phyloP scores from a whole-genome alignment of 2,888 invertebrate genomes.

The Drosophila mercatorum region DNA sequence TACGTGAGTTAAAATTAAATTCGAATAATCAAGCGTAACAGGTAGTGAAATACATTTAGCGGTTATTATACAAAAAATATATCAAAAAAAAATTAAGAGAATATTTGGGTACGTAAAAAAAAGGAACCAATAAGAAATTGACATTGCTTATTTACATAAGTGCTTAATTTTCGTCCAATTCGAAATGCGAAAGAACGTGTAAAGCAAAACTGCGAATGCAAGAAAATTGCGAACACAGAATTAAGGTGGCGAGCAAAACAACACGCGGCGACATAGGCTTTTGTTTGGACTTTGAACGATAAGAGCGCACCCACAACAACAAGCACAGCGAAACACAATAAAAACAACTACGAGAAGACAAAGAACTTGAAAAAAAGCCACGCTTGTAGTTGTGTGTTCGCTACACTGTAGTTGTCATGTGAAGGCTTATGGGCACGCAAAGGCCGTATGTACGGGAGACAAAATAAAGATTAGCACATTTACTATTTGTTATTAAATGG shows the following conservation, averaged over 20 bases:
- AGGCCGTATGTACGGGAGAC: conserved; percentile 14
- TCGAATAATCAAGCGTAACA: conserved; percentile 29
- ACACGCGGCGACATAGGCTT: conserved; percentile 49
- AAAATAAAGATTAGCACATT: conserved; percentile 20
- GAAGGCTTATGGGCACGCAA: conserved; percentile 42
- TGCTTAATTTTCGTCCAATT: conserved; percentile 24
- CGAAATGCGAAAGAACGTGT: conserved; percentile 25
- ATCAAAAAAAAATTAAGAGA: neutral
- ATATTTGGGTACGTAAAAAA: conserved; percentile 51
- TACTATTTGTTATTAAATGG: conserved; percentile 8
- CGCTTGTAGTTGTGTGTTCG: conserved; percentile 54
- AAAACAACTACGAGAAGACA: conserved; percentile 48
- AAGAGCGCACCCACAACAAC: conserved; percentile 57
- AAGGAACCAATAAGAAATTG: conserved; percentile 14
- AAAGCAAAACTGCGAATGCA: conserved; percentile 14
- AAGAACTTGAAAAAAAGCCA: conserved; percentile 68
- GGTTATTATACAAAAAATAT: neutral
- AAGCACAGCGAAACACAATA: conserved; percentile 28
- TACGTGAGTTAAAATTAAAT: conserved; percentile 51
- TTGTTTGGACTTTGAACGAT: conserved; percentile 75
- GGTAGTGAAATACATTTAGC: conserved; percentile 11
- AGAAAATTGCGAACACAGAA: conserved; percentile 21
- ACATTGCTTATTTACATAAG: conserved; percentile 62
- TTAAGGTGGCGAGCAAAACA: conserved; percentile 23
- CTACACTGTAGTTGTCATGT: conserved; percentile 60